Evolutionary conservation across 2,888 invertebrate species (phyloP), one percentile per base, ranked within the genome.

Genomic region (Acanthacorydalis orientalis): DNA sequence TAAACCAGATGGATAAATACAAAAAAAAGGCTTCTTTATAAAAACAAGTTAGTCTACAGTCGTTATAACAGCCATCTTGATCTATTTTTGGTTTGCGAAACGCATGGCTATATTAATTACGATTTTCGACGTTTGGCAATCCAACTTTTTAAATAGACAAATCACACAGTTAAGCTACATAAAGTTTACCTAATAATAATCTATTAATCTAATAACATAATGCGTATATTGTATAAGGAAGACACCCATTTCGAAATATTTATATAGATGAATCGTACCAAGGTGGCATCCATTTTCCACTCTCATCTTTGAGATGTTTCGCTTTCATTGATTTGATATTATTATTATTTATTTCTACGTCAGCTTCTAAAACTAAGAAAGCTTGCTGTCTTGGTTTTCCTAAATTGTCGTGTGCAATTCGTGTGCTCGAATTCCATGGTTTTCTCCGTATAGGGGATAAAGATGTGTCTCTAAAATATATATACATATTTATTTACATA

Each of bases 251-350:
- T 2, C 6, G 6, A 23, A 37, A 37, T 37, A 12, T 46, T 46
- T 35, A 46, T 46, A 39, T 46, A 35, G 46, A 39, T 35, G 39
- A 14, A 32, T 65, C 64, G 52, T 67, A 67, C 69, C 69, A 69
- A 2, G 68, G 64, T 43, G 68, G 65, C 68, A 69, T 68, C 68
- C 68, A 69, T 48, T 66, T 67, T 12, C 31, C 31, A 10, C 46
- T 34, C 12, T 46, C 46, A 32, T 44, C 44, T 8, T 23, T 35
- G n/a, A 32, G 16, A 12, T 43, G 23, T 16, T 34, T 14, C 34
- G 14, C 31, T 23, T 23, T 23, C 23, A 23, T 23, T 23, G 23
- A 23, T 37, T 37, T 37, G 7, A 37, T 37, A 9, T 9, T 14
- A 12, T n/a, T 37, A n/a, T n/a, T n/a, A 12, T 12, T 14, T 12